Conservation (phyloP, 2,888 invertebrate genomes). For the Plagiodera versicolora region DNA sequence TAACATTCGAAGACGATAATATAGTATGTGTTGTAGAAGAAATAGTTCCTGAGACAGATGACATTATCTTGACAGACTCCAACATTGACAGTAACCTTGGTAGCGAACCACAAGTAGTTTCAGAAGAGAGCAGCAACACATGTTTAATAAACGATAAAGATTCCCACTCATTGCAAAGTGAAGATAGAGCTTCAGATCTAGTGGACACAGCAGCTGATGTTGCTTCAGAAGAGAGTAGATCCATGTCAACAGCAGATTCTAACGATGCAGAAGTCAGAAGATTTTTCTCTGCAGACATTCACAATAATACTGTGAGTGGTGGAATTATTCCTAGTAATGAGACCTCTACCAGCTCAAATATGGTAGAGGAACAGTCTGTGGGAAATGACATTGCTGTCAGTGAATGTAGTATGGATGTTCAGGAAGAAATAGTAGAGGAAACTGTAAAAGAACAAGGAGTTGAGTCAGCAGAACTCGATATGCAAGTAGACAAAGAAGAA, state of each 20-base stretch:
- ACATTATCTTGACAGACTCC: slow-evolving; percentile 15
- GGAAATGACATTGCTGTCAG: not conserved
- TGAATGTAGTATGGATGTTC: not conserved
- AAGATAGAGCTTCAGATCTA: not conserved
- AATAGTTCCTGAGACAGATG: slow-evolving; percentile 23
- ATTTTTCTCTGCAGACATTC: slow-evolving; percentile 22
- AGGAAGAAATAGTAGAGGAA: not conserved
- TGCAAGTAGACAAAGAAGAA: not conserved
- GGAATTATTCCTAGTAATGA: slow-evolving; percentile 6
- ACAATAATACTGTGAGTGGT: slow-evolving; percentile 28
- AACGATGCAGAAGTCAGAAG: slow-evolving; percentile 25
- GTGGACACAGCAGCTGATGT: not conserved
- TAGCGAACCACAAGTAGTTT: not conserved
- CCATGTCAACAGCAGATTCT: slow-evolving; percentile 23
- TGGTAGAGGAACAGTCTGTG: not conserved
- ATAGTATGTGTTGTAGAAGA: slow-evolving; percentile 38
- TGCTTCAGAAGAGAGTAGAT: slow-evolving; percentile 20
- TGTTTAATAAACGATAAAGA: not conserved
- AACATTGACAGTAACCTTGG: not conserved
- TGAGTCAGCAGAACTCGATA: not conserved
- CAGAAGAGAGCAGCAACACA: not conserved
- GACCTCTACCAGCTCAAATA: not conserved
- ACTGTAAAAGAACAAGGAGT: not conserved
- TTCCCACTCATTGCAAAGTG: not conserved
- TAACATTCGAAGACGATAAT: slow-evolving; percentile 7